Percentiles rank a stretch among this genome's conserved stretches.
Evolutionary conservation across 64 coral and sea anemone genomes (phyloP).

Genomic region (Pocillopora verrucosa): DNA sequence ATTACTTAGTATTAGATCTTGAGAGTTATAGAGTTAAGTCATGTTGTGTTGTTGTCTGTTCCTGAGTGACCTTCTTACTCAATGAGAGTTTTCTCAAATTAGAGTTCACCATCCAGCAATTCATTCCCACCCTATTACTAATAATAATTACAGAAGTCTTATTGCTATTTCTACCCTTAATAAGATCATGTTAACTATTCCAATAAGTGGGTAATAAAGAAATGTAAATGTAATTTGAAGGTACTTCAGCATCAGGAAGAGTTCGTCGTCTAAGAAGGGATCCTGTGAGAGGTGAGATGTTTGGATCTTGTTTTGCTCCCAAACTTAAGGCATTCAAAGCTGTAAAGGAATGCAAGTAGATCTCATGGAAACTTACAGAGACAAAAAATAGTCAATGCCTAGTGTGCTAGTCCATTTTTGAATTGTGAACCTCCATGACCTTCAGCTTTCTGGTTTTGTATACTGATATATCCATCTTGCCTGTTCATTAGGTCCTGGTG

Average conservation of each 20-base stretch:
- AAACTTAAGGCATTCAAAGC: too few species aligned
- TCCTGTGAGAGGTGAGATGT: conserved; percentile 19
- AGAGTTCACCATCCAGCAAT: too few species aligned
- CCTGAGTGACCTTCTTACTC: too few species aligned
- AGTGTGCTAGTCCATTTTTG: background rate
- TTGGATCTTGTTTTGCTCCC: background rate
- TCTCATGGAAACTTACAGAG: too few species aligned
- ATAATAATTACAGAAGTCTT: too few species aligned
- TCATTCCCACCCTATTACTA: too few species aligned
- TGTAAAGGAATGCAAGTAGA: too few species aligned
- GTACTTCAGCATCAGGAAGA: conserved; percentile 24
- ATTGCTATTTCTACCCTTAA: background rate
- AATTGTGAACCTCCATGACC: background rate
- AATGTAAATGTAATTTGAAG: background rate
- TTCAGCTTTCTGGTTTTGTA: background rate
- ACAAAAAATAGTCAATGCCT: too few species aligned
- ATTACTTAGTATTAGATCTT: too few species aligned
- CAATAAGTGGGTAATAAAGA: background rate
- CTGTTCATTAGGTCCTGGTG: conserved; percentile 1
- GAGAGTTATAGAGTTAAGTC: too few species aligned
- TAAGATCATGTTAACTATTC: background rate
- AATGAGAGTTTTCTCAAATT: too few species aligned
- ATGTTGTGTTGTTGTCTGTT: too few species aligned
- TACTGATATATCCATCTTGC: background rate
- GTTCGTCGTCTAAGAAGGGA: conserved; percentile 29